These are phyloP conservation scores for Chiloscyllium punctatum DNA, from an alignment of 2,797 vertebrate species.

Conservation along the genomic window DNA sequence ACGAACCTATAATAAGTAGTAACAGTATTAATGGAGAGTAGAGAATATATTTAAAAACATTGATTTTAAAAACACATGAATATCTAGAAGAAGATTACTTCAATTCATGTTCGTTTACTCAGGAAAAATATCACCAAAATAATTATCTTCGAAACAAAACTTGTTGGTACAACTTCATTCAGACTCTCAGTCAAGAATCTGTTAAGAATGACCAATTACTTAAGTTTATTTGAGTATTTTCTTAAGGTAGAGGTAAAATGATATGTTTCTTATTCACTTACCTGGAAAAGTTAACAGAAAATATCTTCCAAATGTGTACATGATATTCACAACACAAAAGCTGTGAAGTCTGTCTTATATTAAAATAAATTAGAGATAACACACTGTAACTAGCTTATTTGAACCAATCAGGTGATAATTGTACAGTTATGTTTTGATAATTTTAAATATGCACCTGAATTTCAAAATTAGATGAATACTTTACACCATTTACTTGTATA, in stretches of 20 bases:
- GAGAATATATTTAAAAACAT: not conserved
- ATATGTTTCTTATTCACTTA: not conserved
- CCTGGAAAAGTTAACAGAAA: not conserved
- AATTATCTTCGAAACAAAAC: constrained; percentile 4
- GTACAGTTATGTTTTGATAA: not conserved
- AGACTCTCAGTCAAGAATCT: not conserved
- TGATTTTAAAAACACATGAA: constrained; percentile 20
- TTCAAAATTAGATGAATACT: not conserved
- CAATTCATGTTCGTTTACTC: not conserved
- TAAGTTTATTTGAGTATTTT: not conserved
- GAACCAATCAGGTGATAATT: not conserved
- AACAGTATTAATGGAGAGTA: not conserved
- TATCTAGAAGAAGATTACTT: not conserved
- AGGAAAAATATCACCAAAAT: not conserved
- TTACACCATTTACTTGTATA: not conserved
- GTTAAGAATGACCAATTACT: not conserved
- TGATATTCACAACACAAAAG: not conserved
- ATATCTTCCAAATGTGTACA: not conserved
- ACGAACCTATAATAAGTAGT: constrained; percentile 66
- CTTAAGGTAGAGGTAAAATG: not conserved
- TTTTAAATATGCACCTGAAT: not conserved
- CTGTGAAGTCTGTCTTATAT: not conserved
- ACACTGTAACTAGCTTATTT: not conserved
- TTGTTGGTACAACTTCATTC: not conserved
- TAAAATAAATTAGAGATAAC: not conserved